phyloP scores from a whole-genome alignment of 2,888 invertebrate genomes.

The Drosophila maculinotata region DNA sequence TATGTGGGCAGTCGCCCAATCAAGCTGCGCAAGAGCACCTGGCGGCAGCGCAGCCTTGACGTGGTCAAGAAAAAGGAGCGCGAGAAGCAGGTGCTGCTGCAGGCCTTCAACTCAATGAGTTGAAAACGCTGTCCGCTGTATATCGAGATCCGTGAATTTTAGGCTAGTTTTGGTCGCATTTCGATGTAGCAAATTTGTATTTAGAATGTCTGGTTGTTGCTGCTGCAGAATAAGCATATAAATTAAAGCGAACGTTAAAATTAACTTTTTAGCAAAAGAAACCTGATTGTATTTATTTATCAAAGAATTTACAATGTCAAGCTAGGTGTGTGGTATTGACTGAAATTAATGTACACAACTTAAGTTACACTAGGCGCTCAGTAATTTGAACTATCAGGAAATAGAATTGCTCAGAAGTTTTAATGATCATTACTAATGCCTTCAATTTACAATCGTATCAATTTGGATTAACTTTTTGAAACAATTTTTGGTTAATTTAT shows the following conservation, averaged over 20 bases:
- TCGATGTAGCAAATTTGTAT: conserved; percentile 62
- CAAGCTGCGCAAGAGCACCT: conserved; percentile 97
- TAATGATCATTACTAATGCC: no score
- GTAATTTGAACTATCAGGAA: not conserved
- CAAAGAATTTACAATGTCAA: conserved; percentile 6
- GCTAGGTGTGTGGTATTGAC: not conserved
- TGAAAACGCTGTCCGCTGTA: conserved; percentile 19
- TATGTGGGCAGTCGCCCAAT: conserved; percentile 99
- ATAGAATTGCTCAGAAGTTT: not conserved
- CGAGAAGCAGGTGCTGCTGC: conserved; percentile 94
- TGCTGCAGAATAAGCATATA: conserved; percentile 42
- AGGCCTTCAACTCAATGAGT: conserved; percentile 82
- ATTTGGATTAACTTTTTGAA: no score
- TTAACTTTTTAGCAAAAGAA: conserved; percentile 54
- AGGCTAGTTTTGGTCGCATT: conserved; percentile 65
- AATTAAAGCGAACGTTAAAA: conserved; percentile 47
- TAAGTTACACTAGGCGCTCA: not conserved
- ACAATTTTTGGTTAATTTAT: not conserved
- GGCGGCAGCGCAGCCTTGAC: conserved; percentile 97
- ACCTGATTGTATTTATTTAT: conserved; percentile 30
- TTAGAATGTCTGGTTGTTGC: conserved; percentile 46
- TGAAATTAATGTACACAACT: conserved; percentile 4
- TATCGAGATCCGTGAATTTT: conserved; percentile 30
- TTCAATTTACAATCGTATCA: no score
- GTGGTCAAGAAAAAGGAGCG: conserved; percentile 98